Percentiles rank a stretch among this genome's conserved stretches.
phyloP scores from a whole-genome alignment of 2,797 vertebrate species.

The Catharus ustulatus region DNA sequence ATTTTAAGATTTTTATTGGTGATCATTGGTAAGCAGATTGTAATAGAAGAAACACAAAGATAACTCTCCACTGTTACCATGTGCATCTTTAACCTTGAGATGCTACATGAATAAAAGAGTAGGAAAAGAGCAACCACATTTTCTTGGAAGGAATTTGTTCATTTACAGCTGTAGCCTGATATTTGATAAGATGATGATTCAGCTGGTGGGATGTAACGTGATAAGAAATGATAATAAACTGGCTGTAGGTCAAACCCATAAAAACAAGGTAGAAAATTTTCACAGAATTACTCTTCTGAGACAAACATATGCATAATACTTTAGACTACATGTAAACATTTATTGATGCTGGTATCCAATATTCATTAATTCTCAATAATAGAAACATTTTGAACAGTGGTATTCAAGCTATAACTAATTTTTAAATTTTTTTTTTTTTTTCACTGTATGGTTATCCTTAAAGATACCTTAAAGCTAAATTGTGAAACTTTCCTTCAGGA shows the following conservation, averaged over 20 bases:
- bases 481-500: background rate
- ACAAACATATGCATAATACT: background rate
- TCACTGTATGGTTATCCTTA: background rate
- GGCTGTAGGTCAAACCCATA: background rate
- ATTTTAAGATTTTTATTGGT: background rate
- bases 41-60: background rate
- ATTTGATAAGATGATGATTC: slow-evolving; percentile 36
- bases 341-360: background rate
- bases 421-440: background rate
- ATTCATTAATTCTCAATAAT: background rate
- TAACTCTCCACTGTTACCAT: background rate
- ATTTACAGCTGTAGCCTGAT: slow-evolving; percentile 24
- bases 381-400: background rate
- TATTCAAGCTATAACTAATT: background rate
- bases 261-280: background rate
- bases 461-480: background rate
- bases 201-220: background rate
- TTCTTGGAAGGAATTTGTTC: slow-evolving; percentile 35
- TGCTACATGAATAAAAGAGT: background rate
- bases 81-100: background rate
- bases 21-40: background rate
- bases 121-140: slow-evolving; percentile 18
- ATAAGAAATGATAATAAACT: background rate
- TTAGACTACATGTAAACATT: background rate
- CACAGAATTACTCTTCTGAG: background rate